Base-by-base conservation (phyloP, 1,140 invertebrate species). In the Augochlora pura region DNA sequence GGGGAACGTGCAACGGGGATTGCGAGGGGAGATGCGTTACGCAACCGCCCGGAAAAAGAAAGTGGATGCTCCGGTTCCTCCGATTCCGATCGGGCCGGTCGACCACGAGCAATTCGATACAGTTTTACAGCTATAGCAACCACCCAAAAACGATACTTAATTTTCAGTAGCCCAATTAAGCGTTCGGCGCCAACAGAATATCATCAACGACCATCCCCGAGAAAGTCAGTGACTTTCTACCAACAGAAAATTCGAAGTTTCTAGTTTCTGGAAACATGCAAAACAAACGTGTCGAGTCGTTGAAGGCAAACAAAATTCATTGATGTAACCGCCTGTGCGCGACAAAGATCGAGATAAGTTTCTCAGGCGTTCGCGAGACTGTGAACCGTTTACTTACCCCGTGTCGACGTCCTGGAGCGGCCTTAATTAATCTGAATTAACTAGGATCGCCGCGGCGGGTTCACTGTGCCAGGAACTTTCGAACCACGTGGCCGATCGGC, bases 31-130 rank as follows among this genome's bases (percentile, higher is more conserved):
- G 21, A 6, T 0, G 12, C 2, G 9, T 77, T 71, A n/a, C 46
- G 67, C 46, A 77, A 77, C 59, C 23, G 12, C 2, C 54, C 60
- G 42, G 42, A 5, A 71, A 71, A 71, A 64, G 76, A 77, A 77
- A 77, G 76, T 38, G 46, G 59, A 71, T 70, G 67, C 46, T 77
- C 32, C 46, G 75, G 32, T 25, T 70, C 42, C 59, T 77, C 67
- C 52, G n/a, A 27, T 77, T 63, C 18, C 66, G 16, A 21, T 16
- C 23, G 10, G 8, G 32, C 21, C 52, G 7, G 1, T 42, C 16
- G 23, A 32, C 2, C 38, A 46, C 23, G 38, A 54, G 52, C 16
- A n/a, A 54, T 14, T 66, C 39, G 39, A 25, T 10, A 38, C 27
- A 4, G 49, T 18, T 21, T 46, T 21, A 52, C 49, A 16, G 21